Conservation (phyloP, 1,140 invertebrate species). For the Heliconius congener region DNA sequence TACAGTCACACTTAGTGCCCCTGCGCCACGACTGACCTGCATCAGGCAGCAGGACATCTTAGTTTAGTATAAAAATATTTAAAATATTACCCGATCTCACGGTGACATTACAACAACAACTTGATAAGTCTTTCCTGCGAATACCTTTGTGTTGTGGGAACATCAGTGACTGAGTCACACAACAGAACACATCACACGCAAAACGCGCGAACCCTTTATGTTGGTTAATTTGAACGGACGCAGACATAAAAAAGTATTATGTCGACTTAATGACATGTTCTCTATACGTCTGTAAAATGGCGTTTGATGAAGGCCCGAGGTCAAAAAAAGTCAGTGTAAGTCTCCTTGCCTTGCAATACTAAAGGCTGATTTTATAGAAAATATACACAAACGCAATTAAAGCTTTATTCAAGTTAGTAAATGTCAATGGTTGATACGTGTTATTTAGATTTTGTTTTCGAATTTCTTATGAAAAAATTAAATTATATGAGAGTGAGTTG, state of each 20-base stretch:
- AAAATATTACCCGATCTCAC: slow-evolving; percentile 57
- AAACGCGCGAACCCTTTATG: slow-evolving; percentile 64
- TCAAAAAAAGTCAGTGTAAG: slow-evolving; percentile 19
- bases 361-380: slow-evolving; percentile 45
- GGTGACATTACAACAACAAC: slow-evolving; percentile 70
- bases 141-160: slow-evolving; percentile 75
- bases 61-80: slow-evolving; percentile 31
- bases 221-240: slow-evolving; percentile 56
- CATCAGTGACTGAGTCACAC: slow-evolving; percentile 65
- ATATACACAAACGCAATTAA: slow-evolving; percentile 51
- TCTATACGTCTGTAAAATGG: slow-evolving; percentile 32
- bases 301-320: slow-evolving; percentile 34
- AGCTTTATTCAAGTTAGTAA: slow-evolving; percentile 47
- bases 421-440: slow-evolving; percentile 18
- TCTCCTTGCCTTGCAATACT: slow-evolving; percentile 53
- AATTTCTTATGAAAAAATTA: too few relatives aligned
- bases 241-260: slow-evolving; percentile 46
- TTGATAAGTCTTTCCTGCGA: slow-evolving; percentile 70
- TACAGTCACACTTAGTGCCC: too few relatives aligned
- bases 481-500: too few relatives aligned
- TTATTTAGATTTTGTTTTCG: slow-evolving; percentile 2
- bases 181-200: slow-evolving; percentile 40
- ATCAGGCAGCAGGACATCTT: slow-evolving; percentile 28
- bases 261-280: slow-evolving; percentile 33
- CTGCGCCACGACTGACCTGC: too few relatives aligned